Base-by-base conservation (phyloP, 2,888 invertebrate species). In the Papilio demoleus region DNA sequence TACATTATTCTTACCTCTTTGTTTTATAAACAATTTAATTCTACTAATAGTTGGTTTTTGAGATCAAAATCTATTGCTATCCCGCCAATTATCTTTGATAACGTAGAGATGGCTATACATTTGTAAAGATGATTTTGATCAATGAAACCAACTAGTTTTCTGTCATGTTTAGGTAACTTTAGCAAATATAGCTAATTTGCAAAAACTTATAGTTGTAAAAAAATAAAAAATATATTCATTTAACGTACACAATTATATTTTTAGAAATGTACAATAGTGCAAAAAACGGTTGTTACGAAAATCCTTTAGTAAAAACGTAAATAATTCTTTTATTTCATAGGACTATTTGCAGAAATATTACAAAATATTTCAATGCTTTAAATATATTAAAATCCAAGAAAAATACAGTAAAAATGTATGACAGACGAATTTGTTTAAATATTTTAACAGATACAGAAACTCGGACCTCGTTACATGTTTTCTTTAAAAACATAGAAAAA, bases 401-500 rank as follows among this genome's bases (percentile, higher is more conserved):
- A 47, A 47, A 47, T 22, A 17, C 9, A 22, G 11, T 22, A 47
- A 47, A 22, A 4, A 12, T 12, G 5, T 0, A 14, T 61, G 5
- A 45, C 4, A 31, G 61, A 42, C 6, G 31, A 60, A 60, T 38
- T 24, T 24, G 14, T 60, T 38, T 38, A 38, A 38, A 60, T 40
- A 27, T 38, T 22, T 24, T n/a, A 22, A 53, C 31, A 50, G 45
- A 59, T 59, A 58, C 47, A 66, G 8, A 38, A 19, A 17, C 22
- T 34, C 31, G 31, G 17, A 67, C 68, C 12, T 45, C n/a, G 45
- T 34, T 63, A 65, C 53, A 65, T 56, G 65, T 61, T 69, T 60
- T 61, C 69, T 69, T 69, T 61, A 69, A 65, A 65, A 65, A 61
- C 56, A 59, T 2, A 66, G 75, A 78, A 80, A 75, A 74, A 73